phyloP scores from a whole-genome alignment of 1,140 invertebrate species.

The Chionoecetes opilio region DNA sequence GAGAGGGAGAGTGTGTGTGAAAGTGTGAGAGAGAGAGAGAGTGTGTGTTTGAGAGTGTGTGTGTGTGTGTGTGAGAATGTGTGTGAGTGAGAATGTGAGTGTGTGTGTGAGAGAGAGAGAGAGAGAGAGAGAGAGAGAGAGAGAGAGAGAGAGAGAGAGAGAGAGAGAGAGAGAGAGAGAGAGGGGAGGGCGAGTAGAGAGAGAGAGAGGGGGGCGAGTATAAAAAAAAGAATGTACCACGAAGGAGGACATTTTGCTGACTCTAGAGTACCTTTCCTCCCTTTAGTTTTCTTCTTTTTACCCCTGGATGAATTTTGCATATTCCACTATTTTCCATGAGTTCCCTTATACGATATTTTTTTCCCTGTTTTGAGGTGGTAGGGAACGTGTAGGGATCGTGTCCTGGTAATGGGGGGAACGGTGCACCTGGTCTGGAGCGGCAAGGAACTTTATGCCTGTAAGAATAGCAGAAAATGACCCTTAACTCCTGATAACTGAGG shows the following conservation, averaged over 20 bases:
- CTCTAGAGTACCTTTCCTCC: background rate
- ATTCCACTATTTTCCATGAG: no score
- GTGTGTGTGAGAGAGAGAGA: background rate
- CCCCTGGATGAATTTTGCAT: no score
- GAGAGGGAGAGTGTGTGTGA: no score
- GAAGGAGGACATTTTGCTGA: background rate
- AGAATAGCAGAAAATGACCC: background rate
- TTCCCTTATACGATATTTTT: background rate
- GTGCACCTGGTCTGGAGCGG: background rate
- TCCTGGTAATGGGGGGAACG: background rate
- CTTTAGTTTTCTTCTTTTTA: background rate
- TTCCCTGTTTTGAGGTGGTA: background rate
- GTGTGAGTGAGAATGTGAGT: no score
- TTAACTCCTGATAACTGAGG: background rate
- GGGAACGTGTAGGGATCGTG: background rate
- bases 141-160: no score
- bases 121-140: background rate
- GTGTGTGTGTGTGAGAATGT: no score
- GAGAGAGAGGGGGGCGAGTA: no score
- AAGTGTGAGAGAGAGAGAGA: no score
- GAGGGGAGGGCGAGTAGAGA: no score
- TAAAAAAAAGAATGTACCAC: background rate
- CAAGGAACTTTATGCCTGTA: background rate
- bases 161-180: no score
- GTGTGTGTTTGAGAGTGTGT: no score